These are phyloP conservation scores for Sipha maydis DNA, from an alignment of 2,888 invertebrate genomes.

Conservation along the genomic window DNA sequence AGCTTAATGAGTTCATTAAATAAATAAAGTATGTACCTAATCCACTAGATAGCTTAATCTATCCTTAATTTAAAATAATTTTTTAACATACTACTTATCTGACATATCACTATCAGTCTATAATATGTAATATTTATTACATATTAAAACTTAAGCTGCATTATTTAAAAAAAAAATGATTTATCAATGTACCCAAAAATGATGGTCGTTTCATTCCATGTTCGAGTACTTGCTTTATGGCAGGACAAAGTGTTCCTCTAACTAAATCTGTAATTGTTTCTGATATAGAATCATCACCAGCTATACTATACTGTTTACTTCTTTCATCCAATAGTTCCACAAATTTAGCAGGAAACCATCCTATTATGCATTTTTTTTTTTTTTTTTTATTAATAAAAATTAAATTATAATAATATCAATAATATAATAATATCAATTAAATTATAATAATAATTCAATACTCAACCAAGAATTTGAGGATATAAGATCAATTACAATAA, in stretches of 20 bases:
- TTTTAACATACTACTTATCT: no score
- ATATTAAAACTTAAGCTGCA: no score
- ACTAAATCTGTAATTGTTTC: slow-evolving; percentile 97
- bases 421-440: no score
- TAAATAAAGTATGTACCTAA: background rate
- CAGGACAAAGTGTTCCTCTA: slow-evolving; percentile 90
- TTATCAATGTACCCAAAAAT: slow-evolving; percentile 73
- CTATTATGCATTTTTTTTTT: slow-evolving; percentile 66
- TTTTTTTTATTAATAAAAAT: background rate
- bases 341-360: slow-evolving; percentile 98
- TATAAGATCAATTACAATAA: no score
- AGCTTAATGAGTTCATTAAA: background rate
- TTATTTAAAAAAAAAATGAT: no score
- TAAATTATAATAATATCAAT: no score
- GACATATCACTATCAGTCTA: no score
- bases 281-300: slow-evolving; percentile 96
- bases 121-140: no score
- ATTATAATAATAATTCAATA: no score
- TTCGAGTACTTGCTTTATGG: slow-evolving; percentile 91
- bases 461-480: no score
- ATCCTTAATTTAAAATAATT: no score
- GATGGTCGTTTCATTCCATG: slow-evolving; percentile 94
- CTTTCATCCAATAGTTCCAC: slow-evolving; percentile 95
- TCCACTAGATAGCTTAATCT: no score
- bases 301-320: slow-evolving; percentile 88